Conservation (phyloP, 2,113 vertebrate species). For the Pluvialis apricaria region DNA sequence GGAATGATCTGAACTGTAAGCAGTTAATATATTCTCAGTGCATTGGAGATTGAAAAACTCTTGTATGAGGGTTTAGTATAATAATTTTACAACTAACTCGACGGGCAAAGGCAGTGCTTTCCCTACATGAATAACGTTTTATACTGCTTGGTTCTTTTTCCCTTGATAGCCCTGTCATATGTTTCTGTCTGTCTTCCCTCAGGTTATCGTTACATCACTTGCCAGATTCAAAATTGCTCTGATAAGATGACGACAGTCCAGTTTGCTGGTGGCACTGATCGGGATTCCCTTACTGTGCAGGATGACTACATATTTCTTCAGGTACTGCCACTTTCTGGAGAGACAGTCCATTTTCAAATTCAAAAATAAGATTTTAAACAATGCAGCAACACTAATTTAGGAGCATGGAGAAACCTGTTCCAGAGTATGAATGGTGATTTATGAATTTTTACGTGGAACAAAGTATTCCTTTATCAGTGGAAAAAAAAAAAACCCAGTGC, state of each 20-base stretch:
- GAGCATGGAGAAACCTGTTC: not conserved
- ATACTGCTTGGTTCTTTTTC: not conserved
- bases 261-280: conserved; percentile 85
- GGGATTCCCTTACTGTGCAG: conserved; percentile 87
- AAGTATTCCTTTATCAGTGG: not conserved
- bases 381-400: not conserved
- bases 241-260: conserved; percentile 77
- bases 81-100: conserved; percentile 62
- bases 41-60: not conserved
- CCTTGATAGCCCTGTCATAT: not conserved
- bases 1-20: conserved; percentile 34
- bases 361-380: not conserved
- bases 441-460: not conserved
- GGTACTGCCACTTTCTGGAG: conserved; percentile 70
- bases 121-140: not conserved
- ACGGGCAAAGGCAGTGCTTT: conserved; percentile 2
- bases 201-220: conserved; percentile 89
- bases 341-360: not conserved
- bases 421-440: not conserved
- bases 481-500: not conserved
- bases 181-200: conserved; percentile 36
- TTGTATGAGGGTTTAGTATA: conserved; percentile 17
- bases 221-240: conserved; percentile 89
- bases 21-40: conserved; percentile 34
- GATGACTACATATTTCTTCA: conserved; percentile 94